phyloP scores from a whole-genome alignment of 2,113 vertebrate genomes.

The Gobio gobio region DNA sequence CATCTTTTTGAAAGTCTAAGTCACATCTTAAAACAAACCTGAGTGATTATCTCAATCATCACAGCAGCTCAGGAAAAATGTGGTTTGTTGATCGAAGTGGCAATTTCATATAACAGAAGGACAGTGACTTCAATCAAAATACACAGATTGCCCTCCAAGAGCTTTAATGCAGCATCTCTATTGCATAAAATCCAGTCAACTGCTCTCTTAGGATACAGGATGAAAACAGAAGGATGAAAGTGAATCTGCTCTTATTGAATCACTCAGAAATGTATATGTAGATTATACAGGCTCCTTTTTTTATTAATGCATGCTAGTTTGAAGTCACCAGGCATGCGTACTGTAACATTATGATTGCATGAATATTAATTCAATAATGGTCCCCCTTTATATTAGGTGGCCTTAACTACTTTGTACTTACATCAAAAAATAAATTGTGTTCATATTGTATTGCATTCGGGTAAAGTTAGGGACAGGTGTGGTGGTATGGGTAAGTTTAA shows the following conservation, averaged over 20 bases:
- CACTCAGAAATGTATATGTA: neutral
- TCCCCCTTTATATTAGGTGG: too few species aligned
- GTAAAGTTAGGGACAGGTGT: too few species aligned
- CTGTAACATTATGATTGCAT: too few species aligned
- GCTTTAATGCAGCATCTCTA: neutral
- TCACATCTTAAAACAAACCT: neutral
- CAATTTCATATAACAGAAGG: conserved; percentile 11
- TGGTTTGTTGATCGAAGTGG: conserved; percentile 11
- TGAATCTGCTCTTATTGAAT: neutral
- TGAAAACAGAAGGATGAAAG: neutral
- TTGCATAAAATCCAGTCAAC: neutral
- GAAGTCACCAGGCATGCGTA: neutral
- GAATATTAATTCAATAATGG: too few species aligned
- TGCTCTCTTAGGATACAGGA: neutral
- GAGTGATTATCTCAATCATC: neutral
- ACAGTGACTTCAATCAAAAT: neutral
- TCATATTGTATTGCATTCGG: too few species aligned
- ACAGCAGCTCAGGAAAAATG: neutral
- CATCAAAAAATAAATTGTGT: too few species aligned
- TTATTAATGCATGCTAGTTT: neutral
- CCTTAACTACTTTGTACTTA: too few species aligned
- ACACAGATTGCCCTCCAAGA: neutral
- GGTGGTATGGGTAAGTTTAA: too few species aligned
- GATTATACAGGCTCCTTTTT: neutral
- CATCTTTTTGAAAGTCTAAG: neutral